Base-by-base conservation (phyloP, 2,113 vertebrate genomes). In the Microtus ochrogaster region DNA sequence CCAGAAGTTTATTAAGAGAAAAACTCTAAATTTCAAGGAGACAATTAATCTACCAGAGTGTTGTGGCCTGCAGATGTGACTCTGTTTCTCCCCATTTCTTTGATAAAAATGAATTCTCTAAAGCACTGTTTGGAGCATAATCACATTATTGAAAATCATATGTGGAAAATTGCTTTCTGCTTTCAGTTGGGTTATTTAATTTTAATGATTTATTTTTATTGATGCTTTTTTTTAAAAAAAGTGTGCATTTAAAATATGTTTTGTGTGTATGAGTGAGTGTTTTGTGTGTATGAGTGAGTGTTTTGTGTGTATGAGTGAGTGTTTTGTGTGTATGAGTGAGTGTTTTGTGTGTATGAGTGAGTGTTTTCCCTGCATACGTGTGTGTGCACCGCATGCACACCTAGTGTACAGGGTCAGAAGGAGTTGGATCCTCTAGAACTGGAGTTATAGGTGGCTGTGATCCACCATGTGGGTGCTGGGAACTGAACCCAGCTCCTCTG, bases 101-200 rank as follows among this genome's bases (percentile, higher is more conserved):
- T 79, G 63, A 94, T 81, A 63, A 90, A 89, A 92, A 22, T 77
- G 36, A 1, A 3, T 65, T 10, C 1, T 93, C 65, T 63, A 73
- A 83, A 63, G 44, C 0, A 28, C 7, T 68, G 72, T 95, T 94
- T 41, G 36, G 49, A 83, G 24, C 41, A 79, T 89, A 87, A 79
- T 39, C 3, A 41, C 79, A 47, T 58, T 76, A 33, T 55, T 52
- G 8, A 58, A 90, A 93, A 39, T 79, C 47, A n/a, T 24, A 0
- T 6, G 4, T 47, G 44, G 65, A 65, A 36, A 91, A 76, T 52
- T 72, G 26, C 52, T 89, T 94, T 94, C 30, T 79, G 58, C 39
- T 91, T 92, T 88, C 9, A 58, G n/a, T 84, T 78, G 39, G 55
- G 55, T 87, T 83, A 55, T 83, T 95, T 78, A 90, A 70, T 94